Conservation (phyloP, 2,888 invertebrate genomes). For the Drosophila recens region DNA sequence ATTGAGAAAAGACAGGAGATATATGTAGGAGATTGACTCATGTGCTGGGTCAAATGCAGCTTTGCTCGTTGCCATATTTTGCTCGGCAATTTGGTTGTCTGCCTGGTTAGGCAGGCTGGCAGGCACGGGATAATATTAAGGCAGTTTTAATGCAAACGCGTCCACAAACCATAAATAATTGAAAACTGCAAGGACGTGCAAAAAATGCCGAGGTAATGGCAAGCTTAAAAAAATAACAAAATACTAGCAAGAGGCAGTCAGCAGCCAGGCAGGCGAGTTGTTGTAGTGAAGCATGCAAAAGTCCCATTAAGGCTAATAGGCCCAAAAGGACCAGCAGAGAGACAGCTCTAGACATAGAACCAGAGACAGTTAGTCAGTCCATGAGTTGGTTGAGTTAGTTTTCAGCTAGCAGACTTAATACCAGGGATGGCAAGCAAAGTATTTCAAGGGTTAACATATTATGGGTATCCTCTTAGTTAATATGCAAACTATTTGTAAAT, state of each 20-base stretch:
- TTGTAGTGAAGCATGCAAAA: constrained; percentile 76
- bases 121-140: constrained; percentile 60
- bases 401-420: constrained; percentile 36
- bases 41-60: constrained; percentile 64
- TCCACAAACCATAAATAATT: constrained; percentile 81
- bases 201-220: constrained; percentile 60
- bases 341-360: constrained; percentile 37
- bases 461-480: fast-evolving
- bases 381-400: constrained; percentile 58
- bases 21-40: constrained; percentile 61
- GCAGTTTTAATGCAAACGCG: constrained; percentile 76
- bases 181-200: constrained; percentile 79
- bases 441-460: not conserved
- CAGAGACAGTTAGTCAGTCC: constrained; percentile 58
- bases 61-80: constrained; percentile 56
- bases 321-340: constrained; percentile 63
- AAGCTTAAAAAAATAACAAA: constrained; percentile 44
- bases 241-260: constrained; percentile 37
- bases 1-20: not conserved
- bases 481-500: too few relatives aligned
- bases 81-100: constrained; percentile 61
- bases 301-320: constrained; percentile 79
- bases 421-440: constrained; percentile 44
- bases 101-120: constrained; percentile 32
- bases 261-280: constrained; percentile 57